These are phyloP conservation scores for Grammomys dolichurus DNA, from an alignment of 2,113 vertebrate species.

Conservation along the genomic window DNA sequence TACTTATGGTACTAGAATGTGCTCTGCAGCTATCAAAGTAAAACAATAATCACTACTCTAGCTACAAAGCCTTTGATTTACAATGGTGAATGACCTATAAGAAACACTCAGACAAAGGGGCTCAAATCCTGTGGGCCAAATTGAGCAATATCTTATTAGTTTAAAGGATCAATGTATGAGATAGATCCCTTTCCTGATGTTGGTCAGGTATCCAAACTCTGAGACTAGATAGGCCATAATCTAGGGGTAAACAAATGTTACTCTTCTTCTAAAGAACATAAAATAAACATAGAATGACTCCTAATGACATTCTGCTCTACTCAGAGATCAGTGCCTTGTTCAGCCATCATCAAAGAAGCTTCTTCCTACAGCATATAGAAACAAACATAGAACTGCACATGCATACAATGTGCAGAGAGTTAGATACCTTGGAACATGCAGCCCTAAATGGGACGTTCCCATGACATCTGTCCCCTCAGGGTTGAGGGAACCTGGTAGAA, in stretches of 20 bases:
- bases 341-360: neutral
- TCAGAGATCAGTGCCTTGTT: too few relatives aligned
- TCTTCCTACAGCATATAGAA: neutral
- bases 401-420: neutral
- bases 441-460: neutral
- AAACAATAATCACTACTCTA: neutral
- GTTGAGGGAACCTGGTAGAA: neutral
- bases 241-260: neutral
- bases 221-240: neutral
- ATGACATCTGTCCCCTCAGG: neutral
- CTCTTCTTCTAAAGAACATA: neutral
- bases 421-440: neutral
- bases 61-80: neutral
- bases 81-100: too few relatives aligned
- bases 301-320: neutral
- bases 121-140: neutral
- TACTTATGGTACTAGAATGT: neutral
- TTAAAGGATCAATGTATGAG: neutral
- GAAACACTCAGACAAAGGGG: neutral
- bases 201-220: neutral
- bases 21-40: neutral
- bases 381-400: neutral
- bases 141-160: neutral
- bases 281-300: neutral
- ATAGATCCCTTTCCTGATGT: neutral